phyloP scores from a whole-genome alignment of 1,140 invertebrate species.

The Chelonus insularis region DNA sequence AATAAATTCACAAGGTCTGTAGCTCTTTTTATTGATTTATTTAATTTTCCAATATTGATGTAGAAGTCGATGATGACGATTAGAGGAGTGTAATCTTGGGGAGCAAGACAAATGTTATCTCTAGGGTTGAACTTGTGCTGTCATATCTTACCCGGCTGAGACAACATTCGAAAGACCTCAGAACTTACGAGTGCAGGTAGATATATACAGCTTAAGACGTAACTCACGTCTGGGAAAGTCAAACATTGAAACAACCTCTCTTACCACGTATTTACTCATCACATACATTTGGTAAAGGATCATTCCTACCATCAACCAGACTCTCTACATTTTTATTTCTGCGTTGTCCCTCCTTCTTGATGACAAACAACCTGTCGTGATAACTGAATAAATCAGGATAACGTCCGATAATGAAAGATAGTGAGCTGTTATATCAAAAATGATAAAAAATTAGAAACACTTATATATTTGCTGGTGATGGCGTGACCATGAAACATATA shows the following conservation, averaged over 20 bases:
- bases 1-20: too few species aligned
- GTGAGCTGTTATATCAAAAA: too few species aligned
- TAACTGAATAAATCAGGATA: slow-evolving; percentile 47
- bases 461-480: too few species aligned
- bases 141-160: slow-evolving; percentile 52
- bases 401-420: slow-evolving; percentile 15
- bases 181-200: slow-evolving; percentile 44
- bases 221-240: slow-evolving; percentile 55
- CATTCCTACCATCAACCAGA: not conserved
- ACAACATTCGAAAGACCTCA: slow-evolving; percentile 51
- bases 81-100: not conserved
- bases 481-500: not conserved
- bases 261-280: slow-evolving; percentile 51
- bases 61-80: not conserved
- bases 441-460: too few species aligned
- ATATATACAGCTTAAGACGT: slow-evolving; percentile 31
- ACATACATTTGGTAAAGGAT: slow-evolving; percentile 49
- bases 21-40: not conserved
- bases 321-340: not conserved
- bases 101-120: slow-evolving; percentile 38
- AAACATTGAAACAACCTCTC: slow-evolving; percentile 54
- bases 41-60: not conserved
- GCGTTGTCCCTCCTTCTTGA: slow-evolving; percentile 6
- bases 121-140: slow-evolving; percentile 33
- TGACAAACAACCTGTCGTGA: slow-evolving; percentile 56